Percentiles rank a stretch among this genome's conserved stretches.
These are phyloP conservation scores for Drosophila busckii DNA, from an alignment of 1,140 invertebrate genomes.

Conservation along the genomic window DNA sequence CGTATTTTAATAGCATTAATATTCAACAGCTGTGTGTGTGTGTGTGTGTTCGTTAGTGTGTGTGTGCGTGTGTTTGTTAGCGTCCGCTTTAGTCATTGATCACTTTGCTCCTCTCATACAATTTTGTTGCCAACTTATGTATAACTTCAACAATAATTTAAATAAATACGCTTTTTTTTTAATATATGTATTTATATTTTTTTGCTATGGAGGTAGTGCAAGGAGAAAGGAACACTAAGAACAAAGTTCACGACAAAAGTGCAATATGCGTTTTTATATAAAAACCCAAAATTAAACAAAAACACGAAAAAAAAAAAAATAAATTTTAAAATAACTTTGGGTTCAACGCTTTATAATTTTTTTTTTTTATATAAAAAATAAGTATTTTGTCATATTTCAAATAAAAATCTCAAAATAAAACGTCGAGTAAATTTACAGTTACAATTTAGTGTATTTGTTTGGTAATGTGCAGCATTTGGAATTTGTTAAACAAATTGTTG, in stretches of 20 bases:
- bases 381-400: not conserved
- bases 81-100: too few species aligned
- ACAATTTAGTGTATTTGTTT: conserved; percentile 15
- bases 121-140: too few species aligned
- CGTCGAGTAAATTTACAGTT: conserved; percentile 2
- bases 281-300: conserved; percentile 10
- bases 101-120: too few species aligned
- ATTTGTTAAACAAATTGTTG: conserved; percentile 55
- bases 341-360: conserved; percentile 4
- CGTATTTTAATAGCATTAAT: too few species aligned
- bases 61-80: too few species aligned
- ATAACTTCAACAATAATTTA: not conserved
- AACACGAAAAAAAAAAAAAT: conserved; percentile 1
- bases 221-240: conserved; percentile 43
- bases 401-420: too few species aligned
- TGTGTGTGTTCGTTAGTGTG: too few species aligned
- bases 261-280: conserved; percentile 60
- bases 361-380: not conserved
- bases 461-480: conserved; percentile 9
- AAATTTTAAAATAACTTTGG: conserved; percentile 8
- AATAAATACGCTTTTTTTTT: conserved; percentile 19
- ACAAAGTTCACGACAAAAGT: conserved; percentile 65
- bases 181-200: conserved; percentile 20
- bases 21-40: too few species aligned
- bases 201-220: too few species aligned